phyloP scores from a whole-genome alignment of 1,140 invertebrate species.

The Drosophila kohkoa region DNA sequence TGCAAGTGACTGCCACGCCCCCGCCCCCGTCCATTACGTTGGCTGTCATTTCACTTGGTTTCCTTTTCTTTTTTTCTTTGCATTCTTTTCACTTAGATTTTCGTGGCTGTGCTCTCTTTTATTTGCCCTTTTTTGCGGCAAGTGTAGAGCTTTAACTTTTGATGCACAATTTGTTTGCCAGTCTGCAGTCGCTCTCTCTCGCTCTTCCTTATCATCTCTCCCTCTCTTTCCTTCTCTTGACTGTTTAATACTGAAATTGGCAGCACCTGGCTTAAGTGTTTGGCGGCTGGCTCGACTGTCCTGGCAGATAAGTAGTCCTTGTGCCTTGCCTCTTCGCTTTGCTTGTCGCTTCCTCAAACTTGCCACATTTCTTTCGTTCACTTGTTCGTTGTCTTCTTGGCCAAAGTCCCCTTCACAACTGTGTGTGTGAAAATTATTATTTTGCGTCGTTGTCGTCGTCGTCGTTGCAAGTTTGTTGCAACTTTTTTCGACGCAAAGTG shows the following conservation, averaged over 20 bases:
- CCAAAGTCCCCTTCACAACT: conserved; percentile 26
- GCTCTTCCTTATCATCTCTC: not conserved
- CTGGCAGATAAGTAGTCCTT: conserved; percentile 71
- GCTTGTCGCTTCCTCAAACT: conserved; percentile 28
- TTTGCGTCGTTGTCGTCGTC: conserved; percentile 27
- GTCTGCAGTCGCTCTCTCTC: not conserved
- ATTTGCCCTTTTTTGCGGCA: conserved; percentile 61
- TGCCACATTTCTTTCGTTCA: conserved; percentile 15
- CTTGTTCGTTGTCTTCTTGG: conserved; percentile 24
- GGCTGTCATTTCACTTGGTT: conserved; percentile 47
- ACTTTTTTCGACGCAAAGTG: conserved; percentile 74
- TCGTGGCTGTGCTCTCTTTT: conserved; percentile 49
- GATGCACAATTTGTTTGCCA: conserved; percentile 68
- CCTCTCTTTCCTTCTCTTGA: conserved; percentile 10
- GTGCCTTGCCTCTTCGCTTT: conserved; percentile 26
- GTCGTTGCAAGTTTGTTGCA: conserved; percentile 74
- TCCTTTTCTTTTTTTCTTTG: not conserved
- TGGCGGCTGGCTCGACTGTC: conserved; percentile 55
- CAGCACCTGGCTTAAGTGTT: conserved; percentile 76
- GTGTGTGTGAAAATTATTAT: conserved; percentile 57
- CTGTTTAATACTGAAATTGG: conserved; percentile 78
- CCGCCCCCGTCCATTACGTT: conserved; percentile 62
- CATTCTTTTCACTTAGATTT: conserved; percentile 41
- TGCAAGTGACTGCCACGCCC: conserved; percentile 61
- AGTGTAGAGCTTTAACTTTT: conserved; percentile 67